Evolutionary conservation across 2,113 vertebrate genomes (phyloP).

Genomic region (Ceyx cyanopectus): DNA sequence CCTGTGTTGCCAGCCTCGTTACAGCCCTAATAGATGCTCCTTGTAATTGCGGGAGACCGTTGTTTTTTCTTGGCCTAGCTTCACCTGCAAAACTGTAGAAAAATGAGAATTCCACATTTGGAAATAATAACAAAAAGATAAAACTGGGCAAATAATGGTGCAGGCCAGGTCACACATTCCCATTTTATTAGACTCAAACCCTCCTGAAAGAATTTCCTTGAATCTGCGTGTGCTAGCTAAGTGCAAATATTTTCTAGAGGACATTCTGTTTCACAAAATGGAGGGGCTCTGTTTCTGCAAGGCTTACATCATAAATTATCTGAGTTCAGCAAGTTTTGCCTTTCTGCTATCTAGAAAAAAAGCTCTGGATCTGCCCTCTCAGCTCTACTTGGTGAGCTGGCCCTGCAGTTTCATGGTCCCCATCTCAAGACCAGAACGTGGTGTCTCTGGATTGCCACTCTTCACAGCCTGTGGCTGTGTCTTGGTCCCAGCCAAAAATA

Average conservation of each 20-base stretch:
- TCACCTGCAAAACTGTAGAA: conserved; percentile 54
- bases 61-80: conserved; percentile 62
- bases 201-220: conserved; percentile 57
- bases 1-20: not conserved
- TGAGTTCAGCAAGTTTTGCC: conserved; percentile 1
- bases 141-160: conserved; percentile 59
- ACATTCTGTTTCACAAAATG: conserved; percentile 63
- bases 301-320: conserved; percentile 51
- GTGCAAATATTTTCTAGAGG: conserved; percentile 59
- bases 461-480: not conserved
- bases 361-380: not conserved
- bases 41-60: not conserved
- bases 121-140: conserved; percentile 73
- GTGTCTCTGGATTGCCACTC: not conserved
- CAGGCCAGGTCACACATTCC: conserved; percentile 70
- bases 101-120: conserved; percentile 67
- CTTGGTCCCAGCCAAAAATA: not conserved
- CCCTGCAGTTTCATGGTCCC: not conserved
- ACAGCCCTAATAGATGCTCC: conserved; percentile 3
- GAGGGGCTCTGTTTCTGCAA: not conserved
- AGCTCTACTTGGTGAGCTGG: not conserved
- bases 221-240: conserved; percentile 53
- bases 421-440: not conserved
- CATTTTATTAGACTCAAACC: conserved; percentile 64
- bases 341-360: not conserved